phyloP scores from a whole-genome alignment of 1,140 invertebrate species.

The Calosoma granatense region DNA sequence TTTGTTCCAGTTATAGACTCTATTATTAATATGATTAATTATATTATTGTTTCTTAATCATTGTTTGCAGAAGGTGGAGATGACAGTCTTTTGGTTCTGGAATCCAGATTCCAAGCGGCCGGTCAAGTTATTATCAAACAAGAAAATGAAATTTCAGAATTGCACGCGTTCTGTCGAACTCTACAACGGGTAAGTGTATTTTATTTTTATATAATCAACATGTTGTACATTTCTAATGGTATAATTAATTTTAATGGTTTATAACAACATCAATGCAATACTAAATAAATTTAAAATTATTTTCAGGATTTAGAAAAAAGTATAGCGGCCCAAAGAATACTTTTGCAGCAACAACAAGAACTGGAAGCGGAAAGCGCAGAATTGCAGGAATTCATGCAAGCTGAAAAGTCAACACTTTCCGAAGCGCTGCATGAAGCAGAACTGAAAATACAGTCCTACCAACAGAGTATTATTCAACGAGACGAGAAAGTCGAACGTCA shows the following conservation, averaged over 20 bases:
- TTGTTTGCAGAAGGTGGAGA: conserved; percentile 30
- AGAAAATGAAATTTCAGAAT: conserved; percentile 61
- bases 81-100: conserved; percentile 61
- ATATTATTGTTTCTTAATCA: no score
- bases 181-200: conserved; percentile 45
- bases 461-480: conserved; percentile 42
- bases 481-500: conserved; percentile 50
- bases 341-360: conserved; percentile 61
- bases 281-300: not conserved
- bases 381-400: conserved; percentile 66
- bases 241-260: not conserved
- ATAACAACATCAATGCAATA: no score
- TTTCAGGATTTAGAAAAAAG: conserved; percentile 54
- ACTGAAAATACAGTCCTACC: conserved; percentile 45
- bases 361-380: conserved; percentile 58
- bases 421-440: conserved; percentile 68
- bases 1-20: not conserved
- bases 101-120: conserved; percentile 61
- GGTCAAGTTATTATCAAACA: conserved; percentile 62
- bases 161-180: conserved; percentile 53
- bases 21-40: no score
- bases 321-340: conserved; percentile 49
- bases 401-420: conserved; percentile 58
- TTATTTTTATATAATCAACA: conserved; percentile 11
- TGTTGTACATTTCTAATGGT: not conserved